Percentiles rank a stretch among this genome's conserved stretches.
Conservation (phyloP, 2,888 invertebrate genomes). For the Drosophila aldrichi region DNA sequence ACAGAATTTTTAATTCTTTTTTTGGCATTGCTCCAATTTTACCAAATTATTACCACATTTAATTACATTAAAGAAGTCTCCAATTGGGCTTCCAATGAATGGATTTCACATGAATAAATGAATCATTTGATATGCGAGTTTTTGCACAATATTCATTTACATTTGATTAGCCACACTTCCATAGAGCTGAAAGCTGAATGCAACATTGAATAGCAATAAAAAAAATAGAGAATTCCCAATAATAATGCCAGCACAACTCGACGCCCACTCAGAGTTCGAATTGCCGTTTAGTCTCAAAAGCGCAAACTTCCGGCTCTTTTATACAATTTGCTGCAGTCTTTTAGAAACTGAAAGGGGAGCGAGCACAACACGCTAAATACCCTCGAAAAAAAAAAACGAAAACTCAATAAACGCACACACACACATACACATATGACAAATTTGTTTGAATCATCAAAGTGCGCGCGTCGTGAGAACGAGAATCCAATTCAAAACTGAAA, state of each 20-base stretch:
- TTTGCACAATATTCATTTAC: neutral
- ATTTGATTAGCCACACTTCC: conserved; percentile 8
- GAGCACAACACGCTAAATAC: conserved; percentile 29
- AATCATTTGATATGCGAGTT: no score
- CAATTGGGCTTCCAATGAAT: no score
- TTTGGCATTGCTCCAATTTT: no score
- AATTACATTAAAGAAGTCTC: no score
- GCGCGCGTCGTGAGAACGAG: conserved; percentile 34
- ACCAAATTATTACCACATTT: no score
- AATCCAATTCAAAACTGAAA: conserved; percentile 39
- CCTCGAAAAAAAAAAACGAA: conserved; percentile 4
- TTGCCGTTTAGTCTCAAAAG: conserved; percentile 55
- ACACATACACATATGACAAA: neutral
- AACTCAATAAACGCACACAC: neutral
- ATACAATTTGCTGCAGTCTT: conserved; percentile 68
- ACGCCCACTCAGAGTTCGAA: conserved; percentile 37
- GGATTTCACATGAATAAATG: no score
- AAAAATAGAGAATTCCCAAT: neutral
- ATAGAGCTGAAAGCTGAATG: neutral
- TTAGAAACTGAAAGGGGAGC: conserved; percentile 31
- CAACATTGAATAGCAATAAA: neutral
- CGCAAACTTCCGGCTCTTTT: conserved; percentile 63
- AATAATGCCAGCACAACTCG: conserved; percentile 5
- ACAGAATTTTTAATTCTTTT: no score
- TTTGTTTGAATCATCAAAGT: conserved; percentile 44